A percentile compares a stretch with the other conserved stretches of the same genome.
These are phyloP conservation scores for Mystacides longicornis DNA, from an alignment of 2,888 invertebrate genomes.

Conservation along the genomic window DNA sequence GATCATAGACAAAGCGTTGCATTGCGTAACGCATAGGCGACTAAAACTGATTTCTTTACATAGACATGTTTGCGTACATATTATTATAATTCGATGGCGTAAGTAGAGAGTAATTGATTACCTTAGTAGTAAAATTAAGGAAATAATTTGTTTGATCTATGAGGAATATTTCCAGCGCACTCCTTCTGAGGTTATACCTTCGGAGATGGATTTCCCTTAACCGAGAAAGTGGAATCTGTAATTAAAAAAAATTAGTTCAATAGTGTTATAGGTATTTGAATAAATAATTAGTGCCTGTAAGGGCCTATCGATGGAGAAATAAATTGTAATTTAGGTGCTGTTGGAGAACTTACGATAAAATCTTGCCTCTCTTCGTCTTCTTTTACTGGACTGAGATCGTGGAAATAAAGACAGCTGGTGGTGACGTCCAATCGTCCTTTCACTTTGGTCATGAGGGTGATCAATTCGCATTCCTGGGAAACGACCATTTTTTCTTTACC, in stretches of 20 bases:
- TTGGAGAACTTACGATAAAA: slow-evolving; percentile 38
- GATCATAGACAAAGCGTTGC: too few relatives aligned
- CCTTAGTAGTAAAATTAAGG: slow-evolving; percentile 55
- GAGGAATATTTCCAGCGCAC: slow-evolving; percentile 58
- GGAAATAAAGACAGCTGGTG: slow-evolving; percentile 51
- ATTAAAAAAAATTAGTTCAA: slow-evolving; percentile 27
- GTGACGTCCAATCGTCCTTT: slow-evolving; percentile 56
- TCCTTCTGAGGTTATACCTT: slow-evolving; percentile 54
- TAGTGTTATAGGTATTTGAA: background rate
- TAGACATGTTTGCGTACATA: background rate
- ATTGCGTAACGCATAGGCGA: too few relatives aligned
- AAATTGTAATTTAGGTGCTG: too few relatives aligned
- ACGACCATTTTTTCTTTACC: slow-evolving; percentile 52
- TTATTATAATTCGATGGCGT: background rate
- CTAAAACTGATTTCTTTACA: too few relatives aligned
- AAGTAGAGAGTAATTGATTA: slow-evolving; percentile 27
- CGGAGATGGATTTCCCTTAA: slow-evolving; percentile 57
- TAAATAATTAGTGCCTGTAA: background rate
- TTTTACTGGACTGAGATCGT: slow-evolving; percentile 48
- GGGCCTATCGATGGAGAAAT: background rate
- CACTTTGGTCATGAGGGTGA: slow-evolving; percentile 52
- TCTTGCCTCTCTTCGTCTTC: slow-evolving; percentile 45
- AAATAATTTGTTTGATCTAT: slow-evolving; percentile 59
- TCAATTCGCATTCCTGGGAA: slow-evolving; percentile 54
- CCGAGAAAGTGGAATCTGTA: slow-evolving; percentile 47